These are phyloP conservation scores for Luidia sarsii DNA, from an alignment of 53 echinoderm and acorn worm species.

Conservation along the genomic window DNA sequence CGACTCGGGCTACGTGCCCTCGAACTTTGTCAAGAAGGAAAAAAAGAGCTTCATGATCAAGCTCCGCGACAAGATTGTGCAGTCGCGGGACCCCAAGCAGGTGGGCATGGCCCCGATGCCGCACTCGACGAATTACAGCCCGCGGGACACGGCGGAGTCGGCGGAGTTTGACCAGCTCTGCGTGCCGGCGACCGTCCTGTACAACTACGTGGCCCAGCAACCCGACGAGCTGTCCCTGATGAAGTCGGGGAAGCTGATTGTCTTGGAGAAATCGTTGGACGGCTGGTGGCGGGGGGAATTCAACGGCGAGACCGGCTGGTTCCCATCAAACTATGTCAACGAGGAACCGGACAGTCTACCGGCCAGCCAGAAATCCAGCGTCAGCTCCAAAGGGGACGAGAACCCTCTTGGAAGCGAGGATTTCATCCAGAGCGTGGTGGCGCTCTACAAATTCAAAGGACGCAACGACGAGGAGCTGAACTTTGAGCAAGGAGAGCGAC, in stretches of 20 bases:
- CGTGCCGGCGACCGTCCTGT: conserved; percentile 72
- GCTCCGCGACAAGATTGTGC: conserved; percentile 42
- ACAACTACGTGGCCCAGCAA: conserved; percentile 74
- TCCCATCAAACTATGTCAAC: conserved; percentile 96
- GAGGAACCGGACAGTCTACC: conserved; percentile 73
- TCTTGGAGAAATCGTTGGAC: conserved; percentile 95
- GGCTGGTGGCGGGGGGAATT: conserved; percentile 98
- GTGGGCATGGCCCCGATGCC: conserved; percentile 17
- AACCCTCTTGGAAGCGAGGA: conserved; percentile 70
- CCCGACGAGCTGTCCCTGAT: conserved; percentile 83
- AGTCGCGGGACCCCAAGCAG: conserved; percentile 41
- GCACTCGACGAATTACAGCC: not conserved
- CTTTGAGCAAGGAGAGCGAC: conserved; percentile 81
- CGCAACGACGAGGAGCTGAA: conserved; percentile 93
- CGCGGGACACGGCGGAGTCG: conserved; percentile 31
- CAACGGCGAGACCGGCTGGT: conserved; percentile 86
- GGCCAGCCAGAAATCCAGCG: conserved; percentile 66
- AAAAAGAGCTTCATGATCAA: conserved; percentile 63
- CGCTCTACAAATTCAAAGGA: conserved; percentile 86
- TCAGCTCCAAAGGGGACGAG: conserved; percentile 81
- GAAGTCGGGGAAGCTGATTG: conserved; percentile 80
- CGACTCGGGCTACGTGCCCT: conserved; percentile 90
- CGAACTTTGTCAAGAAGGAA: conserved; percentile 94
- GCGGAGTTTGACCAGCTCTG: conserved; percentile 56
- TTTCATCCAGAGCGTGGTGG: conserved; percentile 80